These are phyloP conservation scores for Cynocephalus volans DNA, from an alignment of 2,113 vertebrate genomes.

Conservation along the genomic window DNA sequence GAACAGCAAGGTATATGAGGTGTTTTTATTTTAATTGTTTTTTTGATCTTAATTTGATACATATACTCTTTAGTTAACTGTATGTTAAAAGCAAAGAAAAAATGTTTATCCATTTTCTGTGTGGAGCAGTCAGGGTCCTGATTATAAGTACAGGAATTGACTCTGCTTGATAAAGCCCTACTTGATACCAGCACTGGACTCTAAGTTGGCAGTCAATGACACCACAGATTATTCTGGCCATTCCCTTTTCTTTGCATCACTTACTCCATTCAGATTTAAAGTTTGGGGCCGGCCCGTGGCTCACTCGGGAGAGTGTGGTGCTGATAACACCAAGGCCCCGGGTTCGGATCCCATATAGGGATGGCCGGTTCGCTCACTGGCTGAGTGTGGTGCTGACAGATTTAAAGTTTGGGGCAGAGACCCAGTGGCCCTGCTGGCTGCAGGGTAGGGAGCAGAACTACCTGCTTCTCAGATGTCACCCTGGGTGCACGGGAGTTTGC, in stretches of 20 bases:
- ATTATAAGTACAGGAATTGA: background rate
- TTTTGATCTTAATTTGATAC: slow-evolving; percentile 22
- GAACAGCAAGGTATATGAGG: background rate
- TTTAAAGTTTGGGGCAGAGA: background rate
- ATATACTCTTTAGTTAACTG: background rate
- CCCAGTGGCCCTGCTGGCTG: background rate
- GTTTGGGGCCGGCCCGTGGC: too few relatives aligned
- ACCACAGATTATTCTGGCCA: background rate
- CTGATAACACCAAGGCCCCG: too few relatives aligned
- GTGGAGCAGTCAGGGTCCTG: background rate
- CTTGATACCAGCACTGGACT: background rate
- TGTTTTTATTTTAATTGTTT: background rate
- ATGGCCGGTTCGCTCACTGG: too few relatives aligned
- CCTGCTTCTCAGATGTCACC: background rate
- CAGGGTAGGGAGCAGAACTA: background rate
- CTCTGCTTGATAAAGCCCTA: background rate
- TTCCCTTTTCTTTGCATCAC: background rate
- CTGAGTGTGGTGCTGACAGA: too few relatives aligned
- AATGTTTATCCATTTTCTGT: background rate
- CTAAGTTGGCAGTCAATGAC: background rate
- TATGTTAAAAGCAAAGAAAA: background rate
- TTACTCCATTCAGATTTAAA: background rate
- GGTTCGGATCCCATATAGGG: too few relatives aligned
- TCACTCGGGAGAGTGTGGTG: too few relatives aligned
- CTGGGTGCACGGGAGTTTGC: background rate